These are phyloP conservation scores for Ceratina calcarata DNA, from an alignment of 1,140 invertebrate species.

Conservation along the genomic window DNA sequence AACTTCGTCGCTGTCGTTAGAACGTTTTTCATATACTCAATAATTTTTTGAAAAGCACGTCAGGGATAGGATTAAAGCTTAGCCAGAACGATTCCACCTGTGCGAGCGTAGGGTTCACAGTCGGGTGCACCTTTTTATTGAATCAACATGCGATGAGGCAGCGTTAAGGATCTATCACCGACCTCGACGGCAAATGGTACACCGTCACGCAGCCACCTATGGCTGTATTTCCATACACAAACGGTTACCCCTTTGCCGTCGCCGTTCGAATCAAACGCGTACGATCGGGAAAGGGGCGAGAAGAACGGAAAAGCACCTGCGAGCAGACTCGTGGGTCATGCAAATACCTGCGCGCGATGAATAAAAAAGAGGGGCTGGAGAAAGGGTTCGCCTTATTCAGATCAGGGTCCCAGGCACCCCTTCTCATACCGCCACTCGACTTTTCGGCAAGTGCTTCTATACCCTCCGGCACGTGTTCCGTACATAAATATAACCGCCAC, in stretches of 20 bases:
- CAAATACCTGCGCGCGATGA: conserved; percentile 73
- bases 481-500: conserved; percentile 31
- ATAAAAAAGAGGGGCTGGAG: conserved; percentile 73
- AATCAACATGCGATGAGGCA: conserved; percentile 36
- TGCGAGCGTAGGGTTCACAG: conserved; percentile 1
- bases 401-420: conserved; percentile 71
- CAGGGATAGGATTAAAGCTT: conserved; percentile 12
- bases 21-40: not conserved
- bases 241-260: conserved; percentile 28
- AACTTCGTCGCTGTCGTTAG: too few species aligned
- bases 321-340: conserved; percentile 59
- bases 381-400: conserved; percentile 75
- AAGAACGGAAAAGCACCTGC: conserved; percentile 66
- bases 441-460: conserved; percentile 67
- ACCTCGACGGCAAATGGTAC: conserved; percentile 17
- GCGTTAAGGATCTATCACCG: conserved; percentile 47
- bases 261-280: conserved; percentile 62
- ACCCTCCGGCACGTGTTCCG: conserved; percentile 42
- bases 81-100: conserved; percentile 28
- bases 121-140: conserved; percentile 18
- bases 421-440: conserved; percentile 64
- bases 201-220: conserved; percentile 53
- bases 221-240: conserved; percentile 67
- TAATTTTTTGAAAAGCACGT: conserved; percentile 36
- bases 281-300: conserved; percentile 45